Percentiles rank a stretch among this genome's conserved stretches.
These are phyloP conservation scores for Lobophora halterata DNA, from an alignment of 2,888 invertebrate genomes.

Conservation along the genomic window DNA sequence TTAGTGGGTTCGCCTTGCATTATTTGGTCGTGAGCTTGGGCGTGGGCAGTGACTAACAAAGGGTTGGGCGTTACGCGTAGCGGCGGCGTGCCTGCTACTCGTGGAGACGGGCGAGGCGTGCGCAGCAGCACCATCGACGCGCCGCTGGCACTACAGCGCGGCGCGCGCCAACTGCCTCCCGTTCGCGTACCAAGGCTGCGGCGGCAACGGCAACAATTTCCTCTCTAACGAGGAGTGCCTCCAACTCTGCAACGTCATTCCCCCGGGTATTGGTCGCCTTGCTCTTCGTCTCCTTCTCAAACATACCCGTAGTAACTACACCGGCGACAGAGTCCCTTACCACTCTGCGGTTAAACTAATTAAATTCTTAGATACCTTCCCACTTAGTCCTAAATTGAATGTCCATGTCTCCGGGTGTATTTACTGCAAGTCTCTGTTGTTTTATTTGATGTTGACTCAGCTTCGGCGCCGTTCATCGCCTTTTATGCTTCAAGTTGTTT, in stretches of 20 bases:
- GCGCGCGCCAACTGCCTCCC: conserved; percentile 85
- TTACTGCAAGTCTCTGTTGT: too few relatives aligned
- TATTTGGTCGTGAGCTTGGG: not conserved
- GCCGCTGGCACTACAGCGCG: conserved; percentile 88
- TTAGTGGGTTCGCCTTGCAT: not conserved
- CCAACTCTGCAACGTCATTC: conserved; percentile 41
- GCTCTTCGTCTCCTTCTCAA: not conserved
- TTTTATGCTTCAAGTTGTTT: conserved; percentile 5
- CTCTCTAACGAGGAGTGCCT: conserved; percentile 86
- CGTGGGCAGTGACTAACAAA: conserved; percentile 32
- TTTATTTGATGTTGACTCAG: too few relatives aligned
- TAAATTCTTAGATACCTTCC: too few relatives aligned
- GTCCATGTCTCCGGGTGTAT: too few relatives aligned
- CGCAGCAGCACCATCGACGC: conserved; percentile 49
- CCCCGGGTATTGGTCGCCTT: conserved; percentile 36
- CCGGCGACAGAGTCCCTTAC: too few relatives aligned
- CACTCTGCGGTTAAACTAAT: too few relatives aligned
- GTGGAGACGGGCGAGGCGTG: conserved; percentile 47
- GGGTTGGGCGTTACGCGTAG: conserved; percentile 49
- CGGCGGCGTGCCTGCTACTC: conserved; percentile 54
- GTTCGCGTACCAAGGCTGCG: conserved; percentile 93
- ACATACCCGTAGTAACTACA: too few relatives aligned
- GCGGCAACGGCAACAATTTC: conserved; percentile 93
- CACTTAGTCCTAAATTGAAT: too few relatives aligned
- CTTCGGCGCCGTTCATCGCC: conserved; percentile 14